phyloP scores from a whole-genome alignment of 2,888 invertebrate species.

The Hypomecis punctinalis region DNA sequence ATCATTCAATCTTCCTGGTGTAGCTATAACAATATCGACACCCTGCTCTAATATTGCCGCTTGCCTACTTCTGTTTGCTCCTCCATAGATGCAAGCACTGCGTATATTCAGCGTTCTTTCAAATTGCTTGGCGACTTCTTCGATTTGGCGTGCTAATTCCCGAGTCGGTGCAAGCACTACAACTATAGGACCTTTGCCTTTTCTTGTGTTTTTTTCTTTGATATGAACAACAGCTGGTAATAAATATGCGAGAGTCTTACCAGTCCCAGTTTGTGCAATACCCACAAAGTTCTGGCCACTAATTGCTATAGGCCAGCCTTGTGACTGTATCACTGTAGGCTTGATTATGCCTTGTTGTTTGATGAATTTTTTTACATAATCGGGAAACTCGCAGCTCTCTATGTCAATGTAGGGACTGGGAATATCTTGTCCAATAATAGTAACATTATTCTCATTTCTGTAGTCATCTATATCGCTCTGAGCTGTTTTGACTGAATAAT shows the following conservation, averaged over 20 bases:
- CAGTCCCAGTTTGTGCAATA: constrained; percentile 93
- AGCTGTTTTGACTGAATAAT: constrained; percentile 64
- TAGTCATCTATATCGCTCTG: constrained; percentile 86
- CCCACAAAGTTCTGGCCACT: constrained; percentile 93
- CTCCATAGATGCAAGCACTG: constrained; percentile 94
- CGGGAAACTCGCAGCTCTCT: constrained; percentile 90
- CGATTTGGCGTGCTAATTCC: constrained; percentile 92
- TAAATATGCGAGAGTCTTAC: constrained; percentile 91
- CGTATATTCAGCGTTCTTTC: constrained; percentile 88
- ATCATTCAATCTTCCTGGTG: constrained; percentile 94
- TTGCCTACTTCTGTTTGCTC: constrained; percentile 89
- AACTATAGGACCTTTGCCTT: constrained; percentile 92
- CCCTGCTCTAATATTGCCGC: constrained; percentile 87
- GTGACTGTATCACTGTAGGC: constrained; percentile 93
- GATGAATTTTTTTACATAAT: constrained; percentile 87
- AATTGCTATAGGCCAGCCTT: constrained; percentile 93
- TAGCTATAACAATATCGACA: constrained; percentile 94
- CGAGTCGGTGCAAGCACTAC: constrained; percentile 92
- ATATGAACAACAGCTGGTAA: constrained; percentile 94
- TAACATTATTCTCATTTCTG: constrained; percentile 88
- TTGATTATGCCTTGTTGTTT: constrained; percentile 87
- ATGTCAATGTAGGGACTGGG: constrained; percentile 91
- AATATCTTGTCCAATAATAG: constrained; percentile 88
- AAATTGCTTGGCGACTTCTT: constrained; percentile 91
- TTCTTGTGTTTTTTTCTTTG: constrained; percentile 88